phyloP scores from a whole-genome alignment of 2,113 vertebrate species.

The Eurypyga helias region DNA sequence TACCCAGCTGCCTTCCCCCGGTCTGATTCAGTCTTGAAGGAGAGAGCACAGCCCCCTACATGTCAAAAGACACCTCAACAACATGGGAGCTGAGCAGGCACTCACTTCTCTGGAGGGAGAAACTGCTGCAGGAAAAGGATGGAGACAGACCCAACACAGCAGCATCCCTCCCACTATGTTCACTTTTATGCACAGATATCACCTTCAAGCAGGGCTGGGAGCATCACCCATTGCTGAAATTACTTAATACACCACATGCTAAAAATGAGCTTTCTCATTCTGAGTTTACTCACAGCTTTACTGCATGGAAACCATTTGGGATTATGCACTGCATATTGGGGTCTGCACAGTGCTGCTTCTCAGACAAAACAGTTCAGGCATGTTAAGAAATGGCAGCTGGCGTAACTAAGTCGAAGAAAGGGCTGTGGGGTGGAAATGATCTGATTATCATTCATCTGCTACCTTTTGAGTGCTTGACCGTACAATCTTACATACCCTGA shows the following conservation, averaged over 20 bases:
- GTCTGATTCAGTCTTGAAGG: neutral
- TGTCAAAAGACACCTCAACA: neutral
- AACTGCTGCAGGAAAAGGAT: neutral
- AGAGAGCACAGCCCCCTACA: neutral
- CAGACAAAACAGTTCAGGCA: neutral
- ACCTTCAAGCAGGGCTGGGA: neutral
- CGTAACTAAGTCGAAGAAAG: neutral
- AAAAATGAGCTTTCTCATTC: neutral
- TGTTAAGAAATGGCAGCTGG: neutral
- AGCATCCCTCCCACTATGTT: neutral
- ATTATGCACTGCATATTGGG: neutral
- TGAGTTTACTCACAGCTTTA: neutral
- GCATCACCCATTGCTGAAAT: neutral
- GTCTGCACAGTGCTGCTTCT: neutral
- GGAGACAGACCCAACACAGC: neutral
- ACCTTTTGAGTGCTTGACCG: neutral
- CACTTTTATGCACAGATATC: neutral
- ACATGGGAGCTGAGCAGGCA: neutral
- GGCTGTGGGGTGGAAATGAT: neutral
- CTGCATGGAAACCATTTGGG: neutral
- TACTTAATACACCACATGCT: neutral
- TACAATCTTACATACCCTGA: neutral
- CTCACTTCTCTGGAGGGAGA: neutral
- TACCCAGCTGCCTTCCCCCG: neutral
- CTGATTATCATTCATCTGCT: neutral